Percentiles rank a stretch among this genome's conserved stretches.
These are phyloP conservation scores for Scelioninae gen. 1 DNA, from an alignment of 2,888 invertebrate genomes.

Conservation along the genomic window DNA sequence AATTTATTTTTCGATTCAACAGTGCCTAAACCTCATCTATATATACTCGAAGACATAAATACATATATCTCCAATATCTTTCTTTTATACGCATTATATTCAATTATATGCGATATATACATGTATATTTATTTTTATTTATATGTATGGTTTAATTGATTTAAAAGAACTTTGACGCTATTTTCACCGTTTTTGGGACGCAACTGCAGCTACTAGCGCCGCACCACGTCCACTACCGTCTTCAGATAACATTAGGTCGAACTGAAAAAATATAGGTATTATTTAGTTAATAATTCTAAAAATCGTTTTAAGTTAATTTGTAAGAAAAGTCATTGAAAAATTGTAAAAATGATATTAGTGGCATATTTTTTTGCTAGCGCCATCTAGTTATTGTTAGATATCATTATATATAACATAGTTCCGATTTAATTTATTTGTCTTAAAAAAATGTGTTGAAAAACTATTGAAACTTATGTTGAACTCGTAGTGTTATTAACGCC, in stretches of 20 bases:
- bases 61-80: conserved; percentile 2
- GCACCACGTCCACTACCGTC: conserved; percentile 99
- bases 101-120: conserved; percentile 66
- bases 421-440: too few species aligned
- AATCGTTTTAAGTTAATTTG: too few species aligned
- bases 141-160: conserved; percentile 73
- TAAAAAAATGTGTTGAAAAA: too few species aligned
- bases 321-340: too few species aligned
- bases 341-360: too few species aligned
- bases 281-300: too few species aligned
- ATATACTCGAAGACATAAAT: conserved; percentile 30
- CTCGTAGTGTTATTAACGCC: too few species aligned
- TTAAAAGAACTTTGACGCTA: conserved; percentile 70
- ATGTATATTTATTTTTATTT: conserved; percentile 74
- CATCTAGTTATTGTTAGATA: too few species aligned
- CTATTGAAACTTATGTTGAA: too few species aligned
- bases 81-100: conserved; percentile 51
- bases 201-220: conserved; percentile 97
- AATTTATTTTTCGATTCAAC: neutral
- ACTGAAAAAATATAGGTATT: conserved; percentile 85
- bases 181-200: conserved; percentile 87
- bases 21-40: conserved; percentile 16
- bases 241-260: conserved; percentile 96
- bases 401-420: too few species aligned
- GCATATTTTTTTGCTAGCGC: too few species aligned